Conservation (phyloP, 2,888 invertebrate species). For the Plagodis pulveraria region DNA sequence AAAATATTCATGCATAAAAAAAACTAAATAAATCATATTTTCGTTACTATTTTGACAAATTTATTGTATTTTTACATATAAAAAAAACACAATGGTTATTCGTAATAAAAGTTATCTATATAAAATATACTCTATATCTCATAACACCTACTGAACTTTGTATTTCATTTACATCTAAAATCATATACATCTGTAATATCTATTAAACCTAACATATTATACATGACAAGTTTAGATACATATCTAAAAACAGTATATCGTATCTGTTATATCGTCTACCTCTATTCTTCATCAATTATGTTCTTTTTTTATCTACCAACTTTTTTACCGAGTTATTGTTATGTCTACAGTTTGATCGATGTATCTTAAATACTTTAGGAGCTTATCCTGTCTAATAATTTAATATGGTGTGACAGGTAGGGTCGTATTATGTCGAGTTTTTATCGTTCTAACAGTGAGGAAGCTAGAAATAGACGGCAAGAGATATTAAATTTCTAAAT, state of each 20-base stretch:
- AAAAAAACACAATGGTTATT: too few species aligned
- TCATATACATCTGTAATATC: neutral
- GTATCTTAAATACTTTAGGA: conserved; percentile 63
- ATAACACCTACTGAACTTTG: too few species aligned
- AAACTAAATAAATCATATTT: too few species aligned
- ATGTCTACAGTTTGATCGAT: conserved; percentile 76
- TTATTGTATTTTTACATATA: too few species aligned
- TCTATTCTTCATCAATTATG: conserved; percentile 78
- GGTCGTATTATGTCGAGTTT: conserved; percentile 44
- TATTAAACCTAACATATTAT: neutral
- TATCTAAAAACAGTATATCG: conserved; percentile 33
- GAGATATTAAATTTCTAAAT: too few species aligned
- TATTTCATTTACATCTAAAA: neutral
- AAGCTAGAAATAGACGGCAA: neutral
- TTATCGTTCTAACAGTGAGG: conserved; percentile 32
- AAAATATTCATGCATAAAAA: too few species aligned
- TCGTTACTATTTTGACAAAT: too few species aligned
- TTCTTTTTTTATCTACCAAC: conserved; percentile 65
- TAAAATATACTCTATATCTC: too few species aligned
- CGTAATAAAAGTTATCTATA: too few species aligned
- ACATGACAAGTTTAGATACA: neutral
- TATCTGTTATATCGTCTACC: conserved; percentile 42
- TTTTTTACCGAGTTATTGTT: conserved; percentile 50
- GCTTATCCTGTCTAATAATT: conserved; percentile 43
- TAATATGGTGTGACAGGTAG: conserved; percentile 40